Evolutionary conservation across 2,797 vertebrate species (phyloP), one percentile per base, ranked within the genome.

Genomic region (Crenuchus spilurus): DNA sequence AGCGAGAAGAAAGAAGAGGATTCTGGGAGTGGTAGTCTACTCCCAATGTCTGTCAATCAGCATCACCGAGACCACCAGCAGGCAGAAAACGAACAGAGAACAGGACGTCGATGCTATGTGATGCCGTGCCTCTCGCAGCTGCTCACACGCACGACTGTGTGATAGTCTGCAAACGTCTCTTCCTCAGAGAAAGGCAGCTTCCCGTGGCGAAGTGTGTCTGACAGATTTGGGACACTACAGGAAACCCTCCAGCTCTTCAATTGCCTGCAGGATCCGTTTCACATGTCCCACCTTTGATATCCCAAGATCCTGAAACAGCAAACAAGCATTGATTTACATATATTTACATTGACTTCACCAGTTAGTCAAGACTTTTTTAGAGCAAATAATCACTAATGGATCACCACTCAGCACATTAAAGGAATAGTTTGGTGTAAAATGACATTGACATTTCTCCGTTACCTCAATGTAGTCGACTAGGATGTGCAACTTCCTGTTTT

Each of bases 251-350:
- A 70, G 69, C 42, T 77, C 61, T 75, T 92, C 87, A 93, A 69
- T 92, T 93, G 70, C 87, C 90, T 4, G 85, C 79, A 37, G 85
- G 85, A 80, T 94, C 92, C 0, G 88, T 80, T 44, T 93, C 93
- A 71, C 79, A 74, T 2, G 84, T 41, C 3, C 88, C 88, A 0
- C 88, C 83, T 87, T 88, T 93, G 66, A 89, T 78, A 48, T 94
- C 92, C 92, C 90, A 91, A 9, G 85, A 79, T 86, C 92, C 93
- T 92, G 81, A 18, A 8, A 42, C 22, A 49, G 41, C 1, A 51
- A 75, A 52, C 35, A 18, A 42, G 28, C 22, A 35, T 44, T 1
- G 1, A 4, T 31, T 42, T 13, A 57, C 14, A 35, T 1, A 14
- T 18, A 7, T 24, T 51, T 18, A 46, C n/a, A 46, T n/a, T 52